These are phyloP conservation scores for Caenorhabditis wallacei DNA, from an alignment of 2,888 invertebrate genomes.

Conservation along the genomic window DNA sequence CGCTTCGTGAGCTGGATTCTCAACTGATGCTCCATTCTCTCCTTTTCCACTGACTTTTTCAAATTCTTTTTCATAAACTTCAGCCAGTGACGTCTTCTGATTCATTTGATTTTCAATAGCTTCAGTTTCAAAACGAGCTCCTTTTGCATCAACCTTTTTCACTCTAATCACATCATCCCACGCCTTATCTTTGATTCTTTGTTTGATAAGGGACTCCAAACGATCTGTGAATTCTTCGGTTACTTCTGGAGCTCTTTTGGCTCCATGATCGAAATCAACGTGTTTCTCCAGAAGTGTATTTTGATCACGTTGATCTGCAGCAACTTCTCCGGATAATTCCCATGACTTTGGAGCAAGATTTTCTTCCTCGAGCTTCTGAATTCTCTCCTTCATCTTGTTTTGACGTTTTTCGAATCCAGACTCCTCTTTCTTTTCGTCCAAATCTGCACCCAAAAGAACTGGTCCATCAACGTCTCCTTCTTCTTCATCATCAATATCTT, in stretches of 20 bases:
- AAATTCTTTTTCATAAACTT: slow-evolving; percentile 91
- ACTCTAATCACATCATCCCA: slow-evolving; percentile 94
- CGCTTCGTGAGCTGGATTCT: slow-evolving; percentile 89
- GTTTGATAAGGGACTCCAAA: slow-evolving; percentile 93
- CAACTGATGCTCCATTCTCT: slow-evolving; percentile 25
- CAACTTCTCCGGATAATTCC: slow-evolving; percentile 94
- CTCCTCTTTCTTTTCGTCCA: slow-evolving; percentile 55
- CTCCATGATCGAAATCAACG: slow-evolving; percentile 84
- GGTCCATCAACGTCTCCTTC: slow-evolving; percentile 54
- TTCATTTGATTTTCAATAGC: slow-evolving; percentile 94
- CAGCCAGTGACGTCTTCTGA: slow-evolving; percentile 93
- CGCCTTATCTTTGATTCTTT: slow-evolving; percentile 91
- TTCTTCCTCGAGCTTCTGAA: slow-evolving; percentile 84
- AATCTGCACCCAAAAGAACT: slow-evolving; percentile 64
- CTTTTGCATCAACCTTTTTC: slow-evolving; percentile 89
- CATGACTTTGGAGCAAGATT: slow-evolving; percentile 91
- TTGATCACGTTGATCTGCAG: slow-evolving; percentile 89
- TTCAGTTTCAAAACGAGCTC: slow-evolving; percentile 91
- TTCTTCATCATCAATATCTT: slow-evolving; percentile 43
- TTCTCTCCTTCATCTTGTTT: slow-evolving; percentile 82
- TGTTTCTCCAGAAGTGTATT: slow-evolving; percentile 95
- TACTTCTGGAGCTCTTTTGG: slow-evolving; percentile 89
- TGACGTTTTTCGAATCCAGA: slow-evolving; percentile 55
- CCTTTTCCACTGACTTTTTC: slow-evolving; percentile 85
- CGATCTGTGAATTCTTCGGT: slow-evolving; percentile 93